These are phyloP conservation scores for Anhinga anhinga DNA, from an alignment of 2,113 vertebrate species.

Conservation along the genomic window DNA sequence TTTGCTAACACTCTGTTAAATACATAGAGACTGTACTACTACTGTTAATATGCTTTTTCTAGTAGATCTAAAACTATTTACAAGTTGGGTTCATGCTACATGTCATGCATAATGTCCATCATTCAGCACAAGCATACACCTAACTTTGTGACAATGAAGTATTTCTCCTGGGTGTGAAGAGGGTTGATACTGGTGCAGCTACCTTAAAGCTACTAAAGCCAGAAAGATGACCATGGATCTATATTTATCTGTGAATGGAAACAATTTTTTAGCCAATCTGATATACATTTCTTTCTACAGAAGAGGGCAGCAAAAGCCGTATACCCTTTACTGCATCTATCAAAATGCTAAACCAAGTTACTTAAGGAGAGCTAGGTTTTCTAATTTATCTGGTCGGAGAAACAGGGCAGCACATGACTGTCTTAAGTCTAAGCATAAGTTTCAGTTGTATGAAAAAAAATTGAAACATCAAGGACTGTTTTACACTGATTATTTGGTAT, in stretches of 20 bases:
- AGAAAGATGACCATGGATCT: background rate
- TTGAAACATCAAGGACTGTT: background rate
- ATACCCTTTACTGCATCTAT: background rate
- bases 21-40: background rate
- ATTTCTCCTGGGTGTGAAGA: background rate
- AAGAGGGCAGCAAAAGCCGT: constrained; percentile 76
- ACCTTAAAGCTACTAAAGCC: background rate
- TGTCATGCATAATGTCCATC: rapidly evolving
- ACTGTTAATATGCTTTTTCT: background rate
- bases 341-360: background rate
- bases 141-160: background rate
- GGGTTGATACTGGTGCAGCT: background rate
- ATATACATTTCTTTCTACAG: constrained; percentile 6
- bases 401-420: background rate
- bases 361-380: background rate
- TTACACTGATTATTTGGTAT: background rate
- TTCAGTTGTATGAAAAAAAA: background rate
- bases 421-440: background rate
- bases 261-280: background rate
- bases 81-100: rapidly evolving
- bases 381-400: background rate
- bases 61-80: background rate
- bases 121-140: background rate
- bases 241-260: background rate
- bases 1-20: background rate